These are phyloP conservation scores for Cydia splendana DNA, from an alignment of 1,140 invertebrate species.

Conservation along the genomic window DNA sequence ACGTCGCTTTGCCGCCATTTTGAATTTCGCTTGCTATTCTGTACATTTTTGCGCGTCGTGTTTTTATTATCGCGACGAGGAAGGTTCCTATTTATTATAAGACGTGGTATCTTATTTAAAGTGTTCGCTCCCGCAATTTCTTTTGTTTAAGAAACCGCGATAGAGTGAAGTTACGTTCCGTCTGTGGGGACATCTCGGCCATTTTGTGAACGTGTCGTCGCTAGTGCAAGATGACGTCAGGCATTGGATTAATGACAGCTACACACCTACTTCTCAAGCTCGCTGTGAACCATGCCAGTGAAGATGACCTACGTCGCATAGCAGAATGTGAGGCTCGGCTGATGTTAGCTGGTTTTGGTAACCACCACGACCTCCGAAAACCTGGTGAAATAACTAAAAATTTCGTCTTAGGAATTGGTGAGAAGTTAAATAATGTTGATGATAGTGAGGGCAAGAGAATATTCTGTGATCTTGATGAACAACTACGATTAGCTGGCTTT, in stretches of 20 bases:
- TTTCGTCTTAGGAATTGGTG: background rate
- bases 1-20: background rate
- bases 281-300: background rate
- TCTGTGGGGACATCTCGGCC: background rate
- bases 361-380: background rate
- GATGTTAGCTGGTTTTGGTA: background rate
- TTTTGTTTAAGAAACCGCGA: background rate
- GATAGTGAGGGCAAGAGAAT: background rate
- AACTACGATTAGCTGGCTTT: background rate
- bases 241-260: background rate
- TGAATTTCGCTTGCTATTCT: slow-evolving; percentile 1
- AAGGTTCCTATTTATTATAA: background rate
- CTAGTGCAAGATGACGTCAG: background rate
- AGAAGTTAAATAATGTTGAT: background rate
- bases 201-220: slow-evolving; percentile 2
- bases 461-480: background rate
- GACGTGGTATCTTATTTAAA: background rate
- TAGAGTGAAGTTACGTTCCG: background rate
- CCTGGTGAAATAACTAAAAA: background rate
- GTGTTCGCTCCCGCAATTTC: background rate
- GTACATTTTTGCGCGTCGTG: background rate
- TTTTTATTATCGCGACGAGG: background rate
- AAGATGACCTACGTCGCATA: background rate
- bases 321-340: background rate
- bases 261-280: background rate